Percentiles rank a stretch among this genome's conserved stretches.
Conservation (phyloP, 2,113 vertebrate species). For the Saimiri boliviensis region DNA sequence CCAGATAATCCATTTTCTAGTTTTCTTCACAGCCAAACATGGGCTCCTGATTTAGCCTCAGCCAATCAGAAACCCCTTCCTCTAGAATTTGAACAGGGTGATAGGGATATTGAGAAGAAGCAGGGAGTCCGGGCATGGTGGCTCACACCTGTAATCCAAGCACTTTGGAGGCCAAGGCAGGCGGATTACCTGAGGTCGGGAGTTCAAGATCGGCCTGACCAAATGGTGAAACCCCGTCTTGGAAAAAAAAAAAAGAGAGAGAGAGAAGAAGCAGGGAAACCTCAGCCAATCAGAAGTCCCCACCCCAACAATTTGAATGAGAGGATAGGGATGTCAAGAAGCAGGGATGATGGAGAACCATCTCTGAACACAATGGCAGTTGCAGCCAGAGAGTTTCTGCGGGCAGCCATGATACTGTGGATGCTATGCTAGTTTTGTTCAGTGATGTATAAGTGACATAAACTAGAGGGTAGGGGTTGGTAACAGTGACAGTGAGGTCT, state of each 20-base stretch:
- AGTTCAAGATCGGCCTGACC: no score
- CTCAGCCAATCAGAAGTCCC: no score
- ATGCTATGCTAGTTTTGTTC: background rate
- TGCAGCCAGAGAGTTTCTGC: background rate
- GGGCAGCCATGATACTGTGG: background rate
- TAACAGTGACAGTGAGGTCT: background rate
- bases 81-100: background rate
- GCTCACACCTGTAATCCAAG: no score
- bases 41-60: background rate
- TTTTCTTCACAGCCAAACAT: background rate
- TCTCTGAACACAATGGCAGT: background rate
- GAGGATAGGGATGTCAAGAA: background rate
- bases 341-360: background rate
- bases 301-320: background rate
- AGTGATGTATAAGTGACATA: background rate
- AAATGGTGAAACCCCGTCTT: no score
- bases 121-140: no score
- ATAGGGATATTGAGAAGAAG: background rate
- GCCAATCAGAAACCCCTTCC: background rate
- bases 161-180: no score
- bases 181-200: no score
- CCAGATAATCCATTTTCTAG: slow-evolving; percentile 12
- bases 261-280: background rate
- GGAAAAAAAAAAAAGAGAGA: no score
- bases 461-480: background rate